phyloP scores from a whole-genome alignment of 2,113 vertebrate genomes.

The Datnioides undecimradiatus region DNA sequence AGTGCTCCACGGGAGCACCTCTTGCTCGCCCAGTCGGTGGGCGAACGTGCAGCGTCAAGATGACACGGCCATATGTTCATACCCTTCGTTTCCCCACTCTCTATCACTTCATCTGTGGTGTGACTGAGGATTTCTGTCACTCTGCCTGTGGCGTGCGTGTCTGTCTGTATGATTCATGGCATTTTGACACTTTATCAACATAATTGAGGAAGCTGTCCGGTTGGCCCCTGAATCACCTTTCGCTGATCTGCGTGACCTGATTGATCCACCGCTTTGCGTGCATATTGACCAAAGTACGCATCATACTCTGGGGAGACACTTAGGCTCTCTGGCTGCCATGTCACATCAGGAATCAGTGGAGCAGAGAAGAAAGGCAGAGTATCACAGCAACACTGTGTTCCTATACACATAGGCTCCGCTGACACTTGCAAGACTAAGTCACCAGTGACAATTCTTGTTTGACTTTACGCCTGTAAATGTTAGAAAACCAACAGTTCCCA shows the following conservation, averaged over 20 bases:
- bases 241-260: slow-evolving; percentile 46
- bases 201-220: slow-evolving; percentile 47
- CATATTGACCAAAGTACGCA: slow-evolving; percentile 26
- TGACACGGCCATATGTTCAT: slow-evolving; percentile 53
- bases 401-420: slow-evolving; percentile 23
- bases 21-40: slow-evolving; percentile 17
- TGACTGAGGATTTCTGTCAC: slow-evolving; percentile 38
- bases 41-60: slow-evolving; percentile 26
- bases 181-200: slow-evolving; percentile 57
- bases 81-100: neutral
- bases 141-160: neutral
- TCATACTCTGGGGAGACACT: slow-evolving; percentile 51
- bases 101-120: slow-evolving; percentile 29
- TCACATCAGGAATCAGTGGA: slow-evolving; percentile 41
- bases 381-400: slow-evolving; percentile 17
- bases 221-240: slow-evolving; percentile 57
- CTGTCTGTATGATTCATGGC: slow-evolving; percentile 8
- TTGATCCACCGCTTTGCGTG: slow-evolving; percentile 42
- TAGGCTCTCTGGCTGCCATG: slow-evolving; percentile 31
- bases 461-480: neutral
- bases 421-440: slow-evolving; percentile 11
- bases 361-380: slow-evolving; percentile 21
- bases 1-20: slow-evolving; percentile 41
- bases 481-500: slow-evolving; percentile 3
- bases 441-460: neutral